Base-by-base conservation (phyloP, 2,797 vertebrate genomes). In the Echeneis naucrates region DNA sequence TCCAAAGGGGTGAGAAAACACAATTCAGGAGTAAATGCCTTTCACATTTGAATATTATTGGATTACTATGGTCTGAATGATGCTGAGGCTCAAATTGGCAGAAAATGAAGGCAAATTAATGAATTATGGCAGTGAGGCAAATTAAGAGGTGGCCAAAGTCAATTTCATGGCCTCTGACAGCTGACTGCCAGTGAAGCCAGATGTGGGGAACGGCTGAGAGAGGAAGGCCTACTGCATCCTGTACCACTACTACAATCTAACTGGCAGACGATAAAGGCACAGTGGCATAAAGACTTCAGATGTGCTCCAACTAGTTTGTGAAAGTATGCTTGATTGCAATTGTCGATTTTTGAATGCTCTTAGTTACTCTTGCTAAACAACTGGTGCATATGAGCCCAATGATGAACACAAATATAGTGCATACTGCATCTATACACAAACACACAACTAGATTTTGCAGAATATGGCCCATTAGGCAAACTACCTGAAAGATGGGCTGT, bases 111-210 rank as follows among this genome's bases (percentile, higher is more conserved):
- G 81, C 64, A 73, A 84, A 89, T 87, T 81, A 88, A 91, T 90
- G 90, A 84, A 92, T 93, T 88, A 85, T 8, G 32, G 42, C 75
- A 77, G 82, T 68, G 73, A 80, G 80, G 82, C 68, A 70, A 89
- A 91, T 83, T 88, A 88, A 83, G 81, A 87, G 78, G 83, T 58
- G 84, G 78, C 69, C 74, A 85, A 91, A 90, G 89, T 91, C 87
- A 82, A 92, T 93, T 91, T 91, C 83, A 90, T 64, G 87, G 86
- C 65, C 68, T 75, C 74, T 37, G 70, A 79, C 79, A 70, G 63
- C 48, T 58, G 44, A 81, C 64, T 67, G 82, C 70, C 57, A 78
- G 58, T 51, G 58, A 57, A 82, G 67, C 75, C 75, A 77, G 78
- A 80, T 85, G 77, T 66, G 70, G n/a, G 68, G 58, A 72, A 64